A percentile compares a stretch with the other conserved stretches of the same genome.
These are phyloP conservation scores for Limnephilus auricula DNA, from an alignment of 2,888 invertebrate genomes.

Conservation along the genomic window DNA sequence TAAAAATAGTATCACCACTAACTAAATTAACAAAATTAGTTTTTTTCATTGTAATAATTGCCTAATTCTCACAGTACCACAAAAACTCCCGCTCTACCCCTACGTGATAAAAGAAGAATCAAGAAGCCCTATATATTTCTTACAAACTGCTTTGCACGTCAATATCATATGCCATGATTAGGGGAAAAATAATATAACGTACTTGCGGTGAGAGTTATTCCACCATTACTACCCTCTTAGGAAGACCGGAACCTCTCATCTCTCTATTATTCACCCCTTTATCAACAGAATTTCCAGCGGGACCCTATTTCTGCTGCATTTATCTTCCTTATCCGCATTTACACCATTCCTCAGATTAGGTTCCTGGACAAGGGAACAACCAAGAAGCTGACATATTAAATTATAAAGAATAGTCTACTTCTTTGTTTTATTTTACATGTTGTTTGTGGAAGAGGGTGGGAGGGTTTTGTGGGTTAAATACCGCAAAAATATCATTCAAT, in stretches of 20 bases:
- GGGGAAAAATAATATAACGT: not conserved
- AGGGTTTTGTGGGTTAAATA: not conserved
- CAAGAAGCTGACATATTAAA: not conserved
- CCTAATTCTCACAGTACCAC: not conserved
- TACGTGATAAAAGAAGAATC: not conserved
- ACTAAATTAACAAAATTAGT: too few relatives aligned
- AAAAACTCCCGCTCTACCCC: too few relatives aligned
- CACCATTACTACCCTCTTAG: not conserved
- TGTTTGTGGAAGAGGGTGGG: not conserved
- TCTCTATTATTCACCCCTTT: not conserved
- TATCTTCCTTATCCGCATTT: not conserved
- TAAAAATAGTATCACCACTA: too few relatives aligned
- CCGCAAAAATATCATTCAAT: not conserved
- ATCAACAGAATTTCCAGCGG: not conserved
- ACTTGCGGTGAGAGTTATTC: not conserved
- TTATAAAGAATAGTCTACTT: not conserved
- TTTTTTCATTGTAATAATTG: not conserved
- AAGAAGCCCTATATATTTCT: not conserved
- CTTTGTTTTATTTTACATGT: not conserved
- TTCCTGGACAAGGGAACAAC: not conserved
- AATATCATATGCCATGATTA: not conserved
- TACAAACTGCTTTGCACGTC: not conserved
- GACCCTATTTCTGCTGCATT: not conserved
- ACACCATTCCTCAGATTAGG: not conserved
- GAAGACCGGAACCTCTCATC: not conserved